These are phyloP conservation scores for Rissa tridactyla DNA, from an alignment of 2,113 vertebrate species.

Conservation along the genomic window DNA sequence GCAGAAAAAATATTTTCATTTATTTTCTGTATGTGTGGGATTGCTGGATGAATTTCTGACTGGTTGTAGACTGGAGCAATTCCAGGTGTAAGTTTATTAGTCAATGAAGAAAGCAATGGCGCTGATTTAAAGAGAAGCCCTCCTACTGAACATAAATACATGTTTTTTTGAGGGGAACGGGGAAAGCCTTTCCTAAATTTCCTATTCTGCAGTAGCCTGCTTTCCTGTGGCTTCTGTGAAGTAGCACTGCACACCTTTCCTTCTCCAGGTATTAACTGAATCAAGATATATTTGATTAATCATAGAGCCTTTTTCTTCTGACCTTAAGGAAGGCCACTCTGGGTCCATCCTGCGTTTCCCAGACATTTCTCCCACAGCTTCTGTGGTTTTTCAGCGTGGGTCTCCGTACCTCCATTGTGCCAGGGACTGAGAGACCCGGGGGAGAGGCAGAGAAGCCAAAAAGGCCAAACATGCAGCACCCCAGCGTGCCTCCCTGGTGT, in stretches of 20 bases:
- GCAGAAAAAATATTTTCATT: not conserved
- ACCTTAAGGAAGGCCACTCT: not conserved
- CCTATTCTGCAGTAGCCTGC: not conserved
- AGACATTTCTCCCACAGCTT: not conserved
- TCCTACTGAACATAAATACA: not conserved
- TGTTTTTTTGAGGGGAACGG: not conserved
- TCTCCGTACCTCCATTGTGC: accelerated
- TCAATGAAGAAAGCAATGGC: not conserved
- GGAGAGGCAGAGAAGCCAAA: not conserved
- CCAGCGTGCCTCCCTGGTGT: not conserved
- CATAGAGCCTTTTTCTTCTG: not conserved
- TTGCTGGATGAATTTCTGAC: constrained; percentile 40
- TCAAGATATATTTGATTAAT: not conserved
- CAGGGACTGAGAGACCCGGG: not conserved
- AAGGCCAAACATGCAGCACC: not conserved
- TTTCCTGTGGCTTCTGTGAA: constrained; percentile 25
- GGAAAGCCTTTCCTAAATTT: constrained; percentile 37
- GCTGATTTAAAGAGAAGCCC: not conserved
- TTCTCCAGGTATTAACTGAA: not conserved
- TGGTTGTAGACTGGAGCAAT: not conserved
- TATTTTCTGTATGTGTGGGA: constrained; percentile 7
- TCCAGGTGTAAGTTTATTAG: not conserved
- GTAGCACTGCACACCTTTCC: not conserved
- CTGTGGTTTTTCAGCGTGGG: not conserved
- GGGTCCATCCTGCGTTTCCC: not conserved